phyloP scores from a whole-genome alignment of 2,797 vertebrate genomes.

The Gymnopithys bicolor region DNA sequence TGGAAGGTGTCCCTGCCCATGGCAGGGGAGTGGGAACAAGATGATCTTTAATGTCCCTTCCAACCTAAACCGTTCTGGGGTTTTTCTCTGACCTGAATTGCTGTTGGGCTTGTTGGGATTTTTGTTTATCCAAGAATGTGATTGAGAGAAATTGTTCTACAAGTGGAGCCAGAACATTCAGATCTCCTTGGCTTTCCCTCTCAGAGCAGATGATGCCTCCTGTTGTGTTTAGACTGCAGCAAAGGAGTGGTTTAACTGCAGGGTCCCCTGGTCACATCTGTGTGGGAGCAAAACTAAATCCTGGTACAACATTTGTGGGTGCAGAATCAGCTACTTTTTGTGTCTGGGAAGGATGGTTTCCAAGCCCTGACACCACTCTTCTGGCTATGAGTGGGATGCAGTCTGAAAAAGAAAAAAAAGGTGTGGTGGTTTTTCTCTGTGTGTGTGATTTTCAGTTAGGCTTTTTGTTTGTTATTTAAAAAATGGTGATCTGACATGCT shows the following conservation, averaged over 20 bases:
- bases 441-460: not conserved
- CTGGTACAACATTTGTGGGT: fast-evolving
- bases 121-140: not conserved
- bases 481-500: not conserved
- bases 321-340: not conserved
- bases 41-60: not conserved
- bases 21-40: not conserved
- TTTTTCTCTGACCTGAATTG: not conserved
- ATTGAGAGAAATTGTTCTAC: not conserved
- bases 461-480: not conserved
- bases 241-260: not conserved
- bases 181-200: fast-evolving
- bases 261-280: fast-evolving
- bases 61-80: fast-evolving
- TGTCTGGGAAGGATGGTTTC: not conserved
- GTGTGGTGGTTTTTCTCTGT: fast-evolving
- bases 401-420: not conserved
- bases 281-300: not conserved
- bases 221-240: too few relatives aligned
- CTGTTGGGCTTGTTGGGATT: not conserved
- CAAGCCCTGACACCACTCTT: not conserved
- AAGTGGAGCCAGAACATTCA: not conserved
- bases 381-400: fast-evolving
- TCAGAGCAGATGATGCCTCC: not conserved
- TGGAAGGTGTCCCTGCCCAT: not conserved